Evolutionary conservation across 2,797 vertebrate species (phyloP), one percentile per base, ranked within the genome.

Genomic region (Falco rusticolus): DNA sequence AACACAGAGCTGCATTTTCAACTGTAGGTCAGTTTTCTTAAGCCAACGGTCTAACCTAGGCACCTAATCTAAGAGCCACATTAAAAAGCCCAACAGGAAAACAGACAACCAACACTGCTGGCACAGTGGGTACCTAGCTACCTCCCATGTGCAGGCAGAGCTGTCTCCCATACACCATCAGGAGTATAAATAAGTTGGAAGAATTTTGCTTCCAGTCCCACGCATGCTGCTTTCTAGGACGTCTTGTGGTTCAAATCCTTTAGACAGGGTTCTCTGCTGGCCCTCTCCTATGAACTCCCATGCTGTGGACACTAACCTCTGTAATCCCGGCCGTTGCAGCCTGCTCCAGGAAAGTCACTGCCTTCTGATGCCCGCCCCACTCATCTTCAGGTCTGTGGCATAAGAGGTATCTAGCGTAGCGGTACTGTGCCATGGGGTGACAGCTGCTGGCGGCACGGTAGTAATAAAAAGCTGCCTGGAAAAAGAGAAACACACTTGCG

Each of bases 381-480:
- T 80, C 97, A 8, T 86, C 93, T 76, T 96, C 97, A 90, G 97
- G 96, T 26, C 98, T 96, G 87, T 92, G 97, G 96, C 85, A 94
- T 15, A 99, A 91, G 34, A 99, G 97, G 94, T 98, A 97, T 84
- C 98, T 98, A 60, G 98, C 99, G 21, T 98, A 99, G 65, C 98
- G 98, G 94, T 99, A 99, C 96, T 99, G 99, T 85, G 99, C 99
- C 97, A 98, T 98, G 72, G 75, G 91, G 96, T 99, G 99, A 43
- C 97, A 98, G 29, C 97, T 97, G 14, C 43, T 91, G 22, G 99
- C 99, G 33, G 99, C 99, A 16, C 93, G 94, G n/a, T 92, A 94
- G 97, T 99, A 99, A 96, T 98, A 99, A 79, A 98, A 74, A 70
- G 98, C 94, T 74, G 99, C 99, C 99, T 99, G 91, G 33, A 66